phyloP scores from a whole-genome alignment of 2,797 vertebrate genomes.

The Sebastes trivittatus region DNA sequence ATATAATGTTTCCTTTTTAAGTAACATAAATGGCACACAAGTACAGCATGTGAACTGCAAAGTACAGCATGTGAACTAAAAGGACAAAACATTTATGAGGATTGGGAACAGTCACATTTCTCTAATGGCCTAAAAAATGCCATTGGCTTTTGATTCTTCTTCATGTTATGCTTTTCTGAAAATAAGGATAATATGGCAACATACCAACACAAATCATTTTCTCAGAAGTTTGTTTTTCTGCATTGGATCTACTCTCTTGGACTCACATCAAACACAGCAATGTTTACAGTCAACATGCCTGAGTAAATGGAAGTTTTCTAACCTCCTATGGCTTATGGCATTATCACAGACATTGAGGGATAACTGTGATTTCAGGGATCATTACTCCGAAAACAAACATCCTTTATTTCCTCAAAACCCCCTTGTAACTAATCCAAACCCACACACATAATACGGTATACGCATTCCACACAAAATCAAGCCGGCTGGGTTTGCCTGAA shows the following conservation, averaged over 20 bases:
- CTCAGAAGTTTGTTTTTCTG: not conserved
- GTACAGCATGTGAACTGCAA: not conserved
- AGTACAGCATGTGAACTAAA: not conserved
- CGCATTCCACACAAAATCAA: constrained; percentile 13
- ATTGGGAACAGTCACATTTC: not conserved
- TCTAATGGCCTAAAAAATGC: not conserved
- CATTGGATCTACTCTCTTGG: not conserved
- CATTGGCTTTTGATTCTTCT: not conserved
- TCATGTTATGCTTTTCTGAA: not conserved
- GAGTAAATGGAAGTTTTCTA: constrained; percentile 17
- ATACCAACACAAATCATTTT: not conserved
- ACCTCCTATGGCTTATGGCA: constrained; percentile 23
- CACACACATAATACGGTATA: not conserved
- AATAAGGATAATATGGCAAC: not conserved
- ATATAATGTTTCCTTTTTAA: not conserved
- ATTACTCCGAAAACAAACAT: constrained; percentile 33
- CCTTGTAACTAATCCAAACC: constrained; percentile 17
- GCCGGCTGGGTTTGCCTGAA: constrained; percentile 26
- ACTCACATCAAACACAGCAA: constrained; percentile 11
- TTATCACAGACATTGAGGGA: constrained; percentile 38
- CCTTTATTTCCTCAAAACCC: constrained; percentile 16
- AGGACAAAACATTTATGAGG: not conserved
- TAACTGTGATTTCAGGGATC: constrained; percentile 22
- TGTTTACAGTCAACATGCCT: constrained; percentile 16
- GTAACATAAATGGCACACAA: not conserved